Evolutionary conservation across 2,888 invertebrate species (phyloP).

Genomic region (Agonopterix alstromeriana): DNA sequence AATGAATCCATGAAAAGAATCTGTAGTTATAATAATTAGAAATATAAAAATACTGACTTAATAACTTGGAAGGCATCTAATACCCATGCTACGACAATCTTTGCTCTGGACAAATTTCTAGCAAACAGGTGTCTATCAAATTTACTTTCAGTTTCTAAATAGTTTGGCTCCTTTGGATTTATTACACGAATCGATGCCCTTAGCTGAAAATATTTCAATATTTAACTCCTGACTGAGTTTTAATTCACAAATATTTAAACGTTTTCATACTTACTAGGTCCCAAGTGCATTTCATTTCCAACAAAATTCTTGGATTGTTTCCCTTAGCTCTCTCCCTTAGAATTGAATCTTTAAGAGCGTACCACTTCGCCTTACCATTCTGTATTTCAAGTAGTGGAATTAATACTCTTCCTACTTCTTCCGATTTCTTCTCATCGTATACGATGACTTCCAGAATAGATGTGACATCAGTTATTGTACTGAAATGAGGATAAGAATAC

Average conservation of each 20-base stretch:
- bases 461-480: slow-evolving; percentile 93
- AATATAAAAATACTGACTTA: slow-evolving; percentile 79
- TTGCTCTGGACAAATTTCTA: slow-evolving; percentile 90
- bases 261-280: slow-evolving; percentile 81
- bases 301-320: slow-evolving; percentile 84
- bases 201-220: slow-evolving; percentile 25
- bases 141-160: slow-evolving; percentile 90
- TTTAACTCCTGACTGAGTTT: not conserved
- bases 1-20: too few species aligned
- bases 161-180: slow-evolving; percentile 94
- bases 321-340: slow-evolving; percentile 91
- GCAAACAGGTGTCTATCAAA: slow-evolving; percentile 95
- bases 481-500: slow-evolving; percentile 42
- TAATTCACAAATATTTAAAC: not conserved
- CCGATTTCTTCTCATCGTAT: slow-evolving; percentile 96
- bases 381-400: slow-evolving; percentile 90
- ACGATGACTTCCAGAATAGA: slow-evolving; percentile 93
- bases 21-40: not conserved
- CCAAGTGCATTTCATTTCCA: slow-evolving; percentile 94
- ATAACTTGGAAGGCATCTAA: slow-evolving; percentile 88
- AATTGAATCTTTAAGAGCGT: slow-evolving; percentile 94
- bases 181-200: slow-evolving; percentile 90
- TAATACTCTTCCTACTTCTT: slow-evolving; percentile 93
- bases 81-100: slow-evolving; percentile 86
- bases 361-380: slow-evolving; percentile 94